phyloP scores from a whole-genome alignment of 2,888 invertebrate genomes.

The Anoncus sp. region DNA sequence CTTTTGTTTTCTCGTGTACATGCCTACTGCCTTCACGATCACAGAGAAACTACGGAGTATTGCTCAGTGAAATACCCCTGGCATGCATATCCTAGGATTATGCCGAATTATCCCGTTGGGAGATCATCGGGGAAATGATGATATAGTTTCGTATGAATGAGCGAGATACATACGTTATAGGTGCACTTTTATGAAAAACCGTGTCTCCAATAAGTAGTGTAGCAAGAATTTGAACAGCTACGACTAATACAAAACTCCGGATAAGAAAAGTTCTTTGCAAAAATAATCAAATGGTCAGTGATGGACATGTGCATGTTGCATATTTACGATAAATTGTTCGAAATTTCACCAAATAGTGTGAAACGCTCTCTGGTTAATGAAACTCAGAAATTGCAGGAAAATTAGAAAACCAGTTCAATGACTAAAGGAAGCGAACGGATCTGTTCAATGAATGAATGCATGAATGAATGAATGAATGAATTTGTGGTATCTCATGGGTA shows the following conservation, averaged over 20 bases:
- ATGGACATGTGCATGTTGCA: not conserved
- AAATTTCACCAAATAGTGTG: not conserved
- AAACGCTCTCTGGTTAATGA: not conserved
- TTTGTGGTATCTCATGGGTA: conserved; percentile 8
- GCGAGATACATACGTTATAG: too few species aligned
- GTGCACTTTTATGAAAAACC: too few species aligned
- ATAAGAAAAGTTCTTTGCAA: not conserved
- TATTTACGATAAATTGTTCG: not conserved
- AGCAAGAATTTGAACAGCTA: too few species aligned
- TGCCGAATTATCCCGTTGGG: not conserved
- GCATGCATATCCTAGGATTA: conserved; percentile 9
- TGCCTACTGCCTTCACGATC: too few species aligned
- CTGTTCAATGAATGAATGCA: conserved; percentile 21
- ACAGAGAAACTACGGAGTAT: too few species aligned
- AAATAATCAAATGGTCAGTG: not conserved
- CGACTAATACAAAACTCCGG: too few species aligned
- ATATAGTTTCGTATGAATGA: too few species aligned
- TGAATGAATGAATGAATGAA: conserved; percentile 33
- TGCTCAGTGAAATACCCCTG: not conserved
- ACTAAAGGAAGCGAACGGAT: conserved; percentile 1
- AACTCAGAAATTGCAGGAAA: not conserved
- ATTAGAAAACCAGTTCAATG: not conserved
- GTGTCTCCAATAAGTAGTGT: too few species aligned
- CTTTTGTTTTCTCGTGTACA: not conserved
- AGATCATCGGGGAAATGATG: too few species aligned